Evolutionary conservation across 2,797 vertebrate species (phyloP).

Genomic region (Coendou prehensilis): DNA sequence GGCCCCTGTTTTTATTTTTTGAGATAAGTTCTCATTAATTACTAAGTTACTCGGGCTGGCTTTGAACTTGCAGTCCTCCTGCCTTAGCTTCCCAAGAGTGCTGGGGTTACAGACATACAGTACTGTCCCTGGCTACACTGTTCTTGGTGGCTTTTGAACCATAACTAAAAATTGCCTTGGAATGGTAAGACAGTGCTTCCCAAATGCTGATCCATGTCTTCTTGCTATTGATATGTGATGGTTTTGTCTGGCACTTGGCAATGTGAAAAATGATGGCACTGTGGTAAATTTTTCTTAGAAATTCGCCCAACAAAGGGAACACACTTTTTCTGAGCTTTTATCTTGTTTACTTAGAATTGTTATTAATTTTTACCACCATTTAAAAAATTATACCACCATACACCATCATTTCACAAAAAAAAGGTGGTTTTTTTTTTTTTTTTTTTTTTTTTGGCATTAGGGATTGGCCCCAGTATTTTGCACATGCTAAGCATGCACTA

Average conservation of each 20-base stretch:
- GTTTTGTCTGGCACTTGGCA: background rate
- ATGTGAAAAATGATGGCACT: background rate
- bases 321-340: background rate
- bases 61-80: background rate
- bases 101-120: background rate
- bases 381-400: background rate
- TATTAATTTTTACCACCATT: background rate
- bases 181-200: background rate
- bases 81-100: background rate
- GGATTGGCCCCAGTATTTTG: no score
- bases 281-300: background rate
- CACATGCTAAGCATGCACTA: background rate
- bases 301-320: background rate
- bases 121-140: background rate
- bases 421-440: background rate
- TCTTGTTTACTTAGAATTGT: slow-evolving; percentile 16
- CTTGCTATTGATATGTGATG: background rate
- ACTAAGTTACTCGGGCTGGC: background rate
- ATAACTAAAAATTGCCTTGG: background rate
- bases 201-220: background rate
- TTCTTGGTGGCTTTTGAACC: background rate
- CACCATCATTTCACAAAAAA: background rate
- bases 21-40: background rate
- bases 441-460: background rate
- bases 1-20: background rate